Conservation (phyloP, 2,113 vertebrate species). For the Corydoras sp. region DNA sequence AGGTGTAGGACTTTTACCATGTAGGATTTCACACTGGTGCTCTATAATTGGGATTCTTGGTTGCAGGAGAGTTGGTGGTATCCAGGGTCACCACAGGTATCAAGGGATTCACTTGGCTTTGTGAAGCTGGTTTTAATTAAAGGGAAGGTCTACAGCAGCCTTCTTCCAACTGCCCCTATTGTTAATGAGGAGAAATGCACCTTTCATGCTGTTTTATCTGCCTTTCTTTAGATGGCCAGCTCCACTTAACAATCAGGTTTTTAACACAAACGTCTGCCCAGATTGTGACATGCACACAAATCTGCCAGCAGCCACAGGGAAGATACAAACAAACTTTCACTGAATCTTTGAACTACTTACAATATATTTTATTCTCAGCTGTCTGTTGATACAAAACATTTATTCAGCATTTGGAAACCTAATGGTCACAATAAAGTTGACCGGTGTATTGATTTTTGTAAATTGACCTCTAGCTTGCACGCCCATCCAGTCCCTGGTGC, state of each 20-base stretch:
- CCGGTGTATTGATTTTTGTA: constrained; percentile 29
- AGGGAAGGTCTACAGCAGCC: constrained; percentile 45
- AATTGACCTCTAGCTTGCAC: constrained; percentile 20
- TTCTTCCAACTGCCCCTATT: constrained; percentile 20
- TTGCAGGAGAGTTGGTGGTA: not conserved
- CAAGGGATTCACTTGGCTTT: constrained; percentile 14
- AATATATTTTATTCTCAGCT: constrained; percentile 9
- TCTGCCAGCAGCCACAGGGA: constrained; percentile 21
- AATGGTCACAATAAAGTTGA: constrained; percentile 21
- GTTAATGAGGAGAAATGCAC: constrained; percentile 5
- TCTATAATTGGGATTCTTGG: constrained; percentile 2
- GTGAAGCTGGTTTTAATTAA: constrained; percentile 19
- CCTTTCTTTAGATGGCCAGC: not conserved
- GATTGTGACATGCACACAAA: constrained; percentile 8
- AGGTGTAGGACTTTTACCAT: not conserved
- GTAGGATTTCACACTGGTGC: not conserved
- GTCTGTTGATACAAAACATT: constrained; percentile 15
- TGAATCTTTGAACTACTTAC: constrained; percentile 11
- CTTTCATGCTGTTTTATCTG: constrained; percentile 7
- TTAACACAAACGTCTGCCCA: constrained; percentile 5
- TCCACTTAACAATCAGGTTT: not conserved
- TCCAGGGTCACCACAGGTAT: constrained; percentile 18
- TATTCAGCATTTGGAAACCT: constrained; percentile 20
- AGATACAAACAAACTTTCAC: constrained; percentile 8
- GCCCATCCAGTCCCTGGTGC: not conserved